Evolutionary conservation across 2,797 vertebrate species (phyloP), one percentile per base, ranked within the genome.

Genomic region (Miichthys miiuy): DNA sequence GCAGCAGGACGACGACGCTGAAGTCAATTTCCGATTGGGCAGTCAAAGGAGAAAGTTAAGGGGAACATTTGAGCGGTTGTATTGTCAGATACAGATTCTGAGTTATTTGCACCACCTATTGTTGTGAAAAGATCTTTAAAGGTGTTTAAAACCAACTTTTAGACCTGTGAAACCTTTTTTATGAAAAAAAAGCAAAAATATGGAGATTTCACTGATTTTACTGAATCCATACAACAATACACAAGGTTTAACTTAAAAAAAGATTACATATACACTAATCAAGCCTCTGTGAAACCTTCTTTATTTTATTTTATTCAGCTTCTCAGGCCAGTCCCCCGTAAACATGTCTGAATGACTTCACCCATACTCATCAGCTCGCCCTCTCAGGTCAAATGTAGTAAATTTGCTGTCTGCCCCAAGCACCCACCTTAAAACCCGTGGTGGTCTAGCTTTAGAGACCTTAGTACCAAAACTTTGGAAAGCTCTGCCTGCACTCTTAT

Each of bases 1-100:
- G 76, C 74, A 60, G 76, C 75, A 65, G 70, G 54, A 44, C 52
- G 34, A 34, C 46, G 25, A 50, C 34, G 52, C 38, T 65, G 52
- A 46, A 41, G 54, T 21, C 12, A 0, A 23, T 5, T 27, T 72
- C 58, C 10, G 5, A 12, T 38, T 27, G 2, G 17, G 5, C 2
- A 9, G 3, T 25, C 30, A 5, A 17, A 30, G 12, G 18, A 8
- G 55, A 13, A 14, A 8, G 18, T 21, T 13, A 60, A 18, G 17
- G 55, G 14, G 4, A 10, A 27, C 3, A 0, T 2, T 34, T 34
- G 34, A 2, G 34, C 2, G 34, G 1, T 34, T 34, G 34, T 2
- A 34, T 34, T 21, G 7, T n/a, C 30, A 50, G 9, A n/a, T 34
- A 34, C 30, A 12, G 34, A 8, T 34, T 38, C n/a, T 17, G 5